Percentiles rank a stretch among this genome's conserved stretches.
phyloP scores from a whole-genome alignment of 2,113 vertebrate genomes.

The Salvator merianae region DNA sequence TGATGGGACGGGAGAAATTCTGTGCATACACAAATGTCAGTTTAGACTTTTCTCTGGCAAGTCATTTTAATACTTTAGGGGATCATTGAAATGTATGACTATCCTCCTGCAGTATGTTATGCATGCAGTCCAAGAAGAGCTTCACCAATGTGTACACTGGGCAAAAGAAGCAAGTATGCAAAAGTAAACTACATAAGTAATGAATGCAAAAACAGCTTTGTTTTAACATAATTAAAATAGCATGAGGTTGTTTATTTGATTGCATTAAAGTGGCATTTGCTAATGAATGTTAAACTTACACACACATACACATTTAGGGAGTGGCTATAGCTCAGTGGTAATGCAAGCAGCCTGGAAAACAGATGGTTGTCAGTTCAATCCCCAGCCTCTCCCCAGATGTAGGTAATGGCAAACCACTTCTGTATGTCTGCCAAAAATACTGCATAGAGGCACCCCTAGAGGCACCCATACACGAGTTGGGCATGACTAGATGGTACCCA shows the following conservation, averaged over 20 bases:
- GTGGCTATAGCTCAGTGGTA: neutral
- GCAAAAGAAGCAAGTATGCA: conserved; percentile 7
- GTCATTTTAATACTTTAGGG: neutral
- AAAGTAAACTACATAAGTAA: conserved; percentile 46
- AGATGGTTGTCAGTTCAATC: too few relatives aligned
- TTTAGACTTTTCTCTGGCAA: neutral
- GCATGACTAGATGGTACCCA: too few relatives aligned
- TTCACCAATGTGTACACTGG: neutral
- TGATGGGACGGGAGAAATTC: neutral
- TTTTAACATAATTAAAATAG: conserved; percentile 40
- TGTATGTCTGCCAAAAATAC: too few relatives aligned
- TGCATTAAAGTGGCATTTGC: conserved; percentile 43
- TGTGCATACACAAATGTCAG: neutral
- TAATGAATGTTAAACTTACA: too few relatives aligned
- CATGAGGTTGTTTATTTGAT: conserved; percentile 35
- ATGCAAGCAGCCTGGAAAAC: too few relatives aligned
- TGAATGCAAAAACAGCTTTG: conserved; percentile 33
- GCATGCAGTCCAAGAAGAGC: neutral
- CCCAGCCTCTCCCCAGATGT: too few relatives aligned
- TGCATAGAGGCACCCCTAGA: too few relatives aligned
- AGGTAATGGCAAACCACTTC: too few relatives aligned
- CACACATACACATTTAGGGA: conserved; percentile 35
- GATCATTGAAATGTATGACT: neutral
- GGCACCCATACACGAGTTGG: too few relatives aligned
- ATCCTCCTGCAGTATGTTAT: neutral